phyloP scores from a whole-genome alignment of 2,888 invertebrate species.

The Ophioninae sp. region DNA sequence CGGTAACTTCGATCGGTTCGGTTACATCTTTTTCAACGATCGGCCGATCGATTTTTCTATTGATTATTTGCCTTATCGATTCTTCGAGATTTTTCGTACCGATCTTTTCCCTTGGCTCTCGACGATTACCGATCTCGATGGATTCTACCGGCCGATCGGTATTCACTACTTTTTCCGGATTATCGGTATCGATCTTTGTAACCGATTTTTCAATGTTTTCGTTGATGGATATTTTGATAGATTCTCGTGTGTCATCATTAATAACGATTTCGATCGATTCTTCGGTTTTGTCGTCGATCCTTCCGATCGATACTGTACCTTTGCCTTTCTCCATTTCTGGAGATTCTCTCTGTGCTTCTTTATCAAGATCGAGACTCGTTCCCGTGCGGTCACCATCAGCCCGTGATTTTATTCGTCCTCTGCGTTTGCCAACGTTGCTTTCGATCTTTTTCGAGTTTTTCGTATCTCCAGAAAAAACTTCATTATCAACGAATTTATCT shows the following conservation, averaged over 20 bases:
- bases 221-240: conserved; percentile 27
- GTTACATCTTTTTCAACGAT: neutral
- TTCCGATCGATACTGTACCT: neutral
- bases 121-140: conserved; percentile 12
- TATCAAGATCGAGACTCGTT: conserved; percentile 8
- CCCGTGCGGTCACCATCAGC: conserved; percentile 45
- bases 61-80: neutral
- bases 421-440: conserved; percentile 48
- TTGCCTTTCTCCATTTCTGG: conserved; percentile 27
- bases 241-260: conserved; percentile 15
- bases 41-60: neutral
- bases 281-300: neutral
- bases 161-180: conserved; percentile 13
- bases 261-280: conserved; percentile 9
- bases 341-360: conserved; percentile 30
- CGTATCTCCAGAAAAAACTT: conserved; percentile 5
- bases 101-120: neutral
- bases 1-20: neutral
- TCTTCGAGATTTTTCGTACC: conserved; percentile 3
- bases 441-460: conserved; percentile 39
- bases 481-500: conserved; percentile 2
- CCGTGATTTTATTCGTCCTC: conserved; percentile 51
- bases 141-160: conserved; percentile 32
- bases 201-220: conserved; percentile 31
- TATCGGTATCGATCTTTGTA: neutral